Evolutionary conservation across 2,113 vertebrate species (phyloP).

Genomic region (Saccopteryx bilineata): DNA sequence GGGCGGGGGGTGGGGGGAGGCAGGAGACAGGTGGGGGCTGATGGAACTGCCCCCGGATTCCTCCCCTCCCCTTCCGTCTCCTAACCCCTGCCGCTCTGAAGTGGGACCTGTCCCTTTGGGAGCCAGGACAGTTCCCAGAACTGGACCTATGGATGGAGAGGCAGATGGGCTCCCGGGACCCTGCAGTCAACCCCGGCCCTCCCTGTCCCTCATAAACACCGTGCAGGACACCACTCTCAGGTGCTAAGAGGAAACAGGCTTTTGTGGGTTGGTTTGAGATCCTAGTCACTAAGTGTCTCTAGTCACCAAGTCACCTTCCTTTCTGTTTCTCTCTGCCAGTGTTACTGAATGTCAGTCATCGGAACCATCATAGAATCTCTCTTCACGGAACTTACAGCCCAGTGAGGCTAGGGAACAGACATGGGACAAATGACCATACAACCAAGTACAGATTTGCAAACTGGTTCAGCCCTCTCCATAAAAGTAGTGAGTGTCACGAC

Average conservation of each 20-base stretch:
- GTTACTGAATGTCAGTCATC: not conserved
- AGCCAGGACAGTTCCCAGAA: not conserved
- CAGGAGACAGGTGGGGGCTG: not conserved
- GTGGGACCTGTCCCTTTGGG: not conserved
- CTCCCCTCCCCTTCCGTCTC: not conserved
- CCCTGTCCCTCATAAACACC: not conserved
- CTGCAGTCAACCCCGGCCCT: not conserved
- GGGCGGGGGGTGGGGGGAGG: too few species aligned
- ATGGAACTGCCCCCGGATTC: too few species aligned
- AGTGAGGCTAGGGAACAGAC: slow-evolving; percentile 5
- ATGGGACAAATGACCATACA: not conserved
- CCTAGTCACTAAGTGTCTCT: not conserved
- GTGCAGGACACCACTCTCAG: not conserved
- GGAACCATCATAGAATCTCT: not conserved
- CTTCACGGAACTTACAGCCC: not conserved
- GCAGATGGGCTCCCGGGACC: too few species aligned
- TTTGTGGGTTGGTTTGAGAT: not conserved
- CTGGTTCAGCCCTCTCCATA: too few species aligned
- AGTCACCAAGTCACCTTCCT: not conserved
- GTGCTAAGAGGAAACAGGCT: not conserved
- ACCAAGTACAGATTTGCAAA: not conserved
- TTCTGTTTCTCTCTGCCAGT: not conserved
- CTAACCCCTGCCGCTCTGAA: not conserved
- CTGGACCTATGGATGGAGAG: not conserved
- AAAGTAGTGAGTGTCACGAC: not conserved